A percentile compares a stretch with the other conserved stretches of the same genome.
Evolutionary conservation across 1,140 invertebrate species (phyloP).

Genomic region (Heliconius himera): DNA sequence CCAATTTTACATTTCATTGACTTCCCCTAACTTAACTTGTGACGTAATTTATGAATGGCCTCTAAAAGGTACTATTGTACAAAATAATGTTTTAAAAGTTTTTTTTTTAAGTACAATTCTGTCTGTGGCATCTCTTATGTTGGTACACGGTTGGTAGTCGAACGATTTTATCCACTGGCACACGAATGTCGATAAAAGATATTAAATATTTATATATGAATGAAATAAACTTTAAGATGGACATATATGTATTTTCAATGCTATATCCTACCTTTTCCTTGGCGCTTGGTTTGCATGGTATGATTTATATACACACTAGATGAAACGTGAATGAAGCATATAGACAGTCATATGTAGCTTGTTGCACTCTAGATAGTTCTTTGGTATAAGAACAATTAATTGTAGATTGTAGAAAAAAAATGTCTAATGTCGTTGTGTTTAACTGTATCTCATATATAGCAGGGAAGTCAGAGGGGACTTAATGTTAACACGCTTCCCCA

Average conservation of each 20-base stretch:
- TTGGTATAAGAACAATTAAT: not conserved
- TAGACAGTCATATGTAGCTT: conserved; percentile 24
- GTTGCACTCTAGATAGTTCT: conserved; percentile 15
- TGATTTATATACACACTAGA: conserved; percentile 20
- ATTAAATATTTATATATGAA: conserved; percentile 45
- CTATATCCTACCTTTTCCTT: conserved; percentile 46
- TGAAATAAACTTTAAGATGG: conserved; percentile 50
- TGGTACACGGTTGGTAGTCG: conserved; percentile 30
- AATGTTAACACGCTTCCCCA: no score
- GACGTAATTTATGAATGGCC: no score
- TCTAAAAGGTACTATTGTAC: conserved; percentile 18
- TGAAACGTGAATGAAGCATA: conserved; percentile 3
- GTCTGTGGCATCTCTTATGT: conserved; percentile 34
- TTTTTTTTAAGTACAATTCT: conserved; percentile 6
- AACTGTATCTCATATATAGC: no score
- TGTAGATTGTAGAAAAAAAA: not conserved
- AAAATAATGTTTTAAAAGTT: conserved; percentile 9
- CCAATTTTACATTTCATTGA: no score
- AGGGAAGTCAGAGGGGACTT: no score
- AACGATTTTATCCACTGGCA: conserved; percentile 28
- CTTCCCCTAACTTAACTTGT: no score
- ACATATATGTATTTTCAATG: conserved; percentile 51
- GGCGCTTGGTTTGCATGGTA: conserved; percentile 41
- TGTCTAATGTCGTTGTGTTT: not conserved
- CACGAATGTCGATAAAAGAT: conserved; percentile 33